A percentile compares a stretch with the other conserved stretches of the same genome.
Conservation (phyloP, 2,113 vertebrate species). For the Salvelinus sp. region DNA sequence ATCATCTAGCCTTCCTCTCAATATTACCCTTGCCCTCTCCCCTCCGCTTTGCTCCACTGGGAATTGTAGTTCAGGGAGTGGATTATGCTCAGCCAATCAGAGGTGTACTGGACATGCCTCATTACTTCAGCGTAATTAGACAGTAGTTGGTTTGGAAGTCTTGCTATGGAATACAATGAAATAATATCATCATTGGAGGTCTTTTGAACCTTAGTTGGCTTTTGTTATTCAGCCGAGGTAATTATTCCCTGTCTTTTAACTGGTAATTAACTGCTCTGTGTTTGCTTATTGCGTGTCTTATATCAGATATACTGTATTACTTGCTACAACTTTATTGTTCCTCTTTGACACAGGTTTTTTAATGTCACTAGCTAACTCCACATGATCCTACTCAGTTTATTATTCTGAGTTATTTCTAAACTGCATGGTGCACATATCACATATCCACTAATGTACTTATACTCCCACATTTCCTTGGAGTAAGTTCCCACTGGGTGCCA, state of each 20-base stretch:
- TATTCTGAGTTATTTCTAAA: conserved; percentile 9
- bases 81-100: conserved; percentile 19
- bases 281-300: conserved; percentile 44
- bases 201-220: conserved; percentile 16
- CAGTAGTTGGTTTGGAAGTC: conserved; percentile 28
- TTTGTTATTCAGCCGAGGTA: conserved; percentile 44
- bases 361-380: background rate
- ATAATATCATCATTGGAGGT: conserved; percentile 30
- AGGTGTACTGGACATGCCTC: conserved; percentile 40
- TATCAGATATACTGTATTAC: conserved; percentile 14
- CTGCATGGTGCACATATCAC: conserved; percentile 27
- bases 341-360: background rate
- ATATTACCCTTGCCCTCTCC: conserved; percentile 12
- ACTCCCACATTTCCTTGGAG: conserved; percentile 34
- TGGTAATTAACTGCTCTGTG: conserved; percentile 23
- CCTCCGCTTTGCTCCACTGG: background rate
- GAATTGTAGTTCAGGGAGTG: conserved; percentile 33
- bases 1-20: conserved; percentile 33
- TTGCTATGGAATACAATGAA: conserved; percentile 25
- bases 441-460: conserved; percentile 37
- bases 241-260: conserved; percentile 13
- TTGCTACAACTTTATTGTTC: conserved; percentile 22
- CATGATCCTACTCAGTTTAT: background rate
- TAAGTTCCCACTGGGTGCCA: conserved; percentile 15
- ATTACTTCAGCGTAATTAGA: conserved; percentile 56